Evolutionary conservation across 2,888 invertebrate species (phyloP).

Genomic region (Hesperia comma): DNA sequence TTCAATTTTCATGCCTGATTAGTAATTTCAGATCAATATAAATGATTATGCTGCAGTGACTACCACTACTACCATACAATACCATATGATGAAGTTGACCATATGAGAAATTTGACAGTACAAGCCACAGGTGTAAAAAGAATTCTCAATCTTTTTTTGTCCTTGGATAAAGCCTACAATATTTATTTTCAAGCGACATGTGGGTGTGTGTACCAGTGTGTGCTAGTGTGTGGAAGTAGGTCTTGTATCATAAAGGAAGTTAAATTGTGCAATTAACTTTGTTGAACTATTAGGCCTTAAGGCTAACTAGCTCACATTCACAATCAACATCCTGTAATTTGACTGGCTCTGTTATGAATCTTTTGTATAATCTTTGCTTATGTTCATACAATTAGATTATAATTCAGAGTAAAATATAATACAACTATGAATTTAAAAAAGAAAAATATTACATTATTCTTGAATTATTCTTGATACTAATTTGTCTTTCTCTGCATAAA

Average conservation of each 20-base stretch:
- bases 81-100: not conserved
- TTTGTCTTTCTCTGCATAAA: too few species aligned
- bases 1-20: too few species aligned
- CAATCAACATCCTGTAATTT: slow-evolving; percentile 13
- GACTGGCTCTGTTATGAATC: not conserved
- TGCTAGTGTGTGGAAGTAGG: not conserved
- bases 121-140: too few species aligned
- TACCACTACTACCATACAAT: too few species aligned
- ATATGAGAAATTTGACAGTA: too few species aligned
- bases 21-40: too few species aligned
- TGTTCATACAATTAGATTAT: not conserved
- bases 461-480: too few species aligned
- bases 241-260: slow-evolving; percentile 10
- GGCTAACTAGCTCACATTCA: slow-evolving; percentile 19
- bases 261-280: slow-evolving; percentile 9
- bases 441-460: too few species aligned
- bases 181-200: not conserved
- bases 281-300: slow-evolving; percentile 16
- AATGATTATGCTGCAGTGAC: too few species aligned
- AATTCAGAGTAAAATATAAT: not conserved
- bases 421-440: too few species aligned
- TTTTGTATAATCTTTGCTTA: not conserved
- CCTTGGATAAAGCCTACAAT: not conserved
- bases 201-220: not conserved
- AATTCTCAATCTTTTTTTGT: not conserved